Evolutionary conservation across 2,797 vertebrate species (phyloP).

Genomic region (Hemitrygon akajei): DNA sequence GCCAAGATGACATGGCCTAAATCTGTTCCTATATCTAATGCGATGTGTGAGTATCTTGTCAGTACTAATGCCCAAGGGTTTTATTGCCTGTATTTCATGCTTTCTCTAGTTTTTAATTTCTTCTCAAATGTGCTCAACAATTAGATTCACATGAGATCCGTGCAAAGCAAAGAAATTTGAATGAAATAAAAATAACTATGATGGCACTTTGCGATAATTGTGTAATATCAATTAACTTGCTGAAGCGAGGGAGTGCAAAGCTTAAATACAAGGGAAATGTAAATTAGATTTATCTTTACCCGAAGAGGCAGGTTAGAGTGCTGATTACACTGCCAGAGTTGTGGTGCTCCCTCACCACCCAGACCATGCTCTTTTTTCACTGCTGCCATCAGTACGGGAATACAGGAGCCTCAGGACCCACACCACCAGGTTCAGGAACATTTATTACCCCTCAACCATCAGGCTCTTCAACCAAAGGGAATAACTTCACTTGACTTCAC

Average conservation of each 20-base stretch:
- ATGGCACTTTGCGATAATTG: constrained; percentile 26
- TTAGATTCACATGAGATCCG: constrained; percentile 22
- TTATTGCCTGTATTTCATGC: background rate
- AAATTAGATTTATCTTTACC: background rate
- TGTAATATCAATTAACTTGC: constrained; percentile 14
- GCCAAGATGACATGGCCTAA: too few species aligned
- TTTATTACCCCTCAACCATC: too few species aligned
- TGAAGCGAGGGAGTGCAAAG: background rate
- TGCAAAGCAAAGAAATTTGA: background rate
- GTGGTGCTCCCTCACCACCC: too few species aligned
- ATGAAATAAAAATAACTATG: constrained; percentile 30
- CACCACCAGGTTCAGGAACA: too few species aligned
- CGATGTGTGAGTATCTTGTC: background rate
- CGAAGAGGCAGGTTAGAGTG: background rate
- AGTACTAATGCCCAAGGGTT: background rate
- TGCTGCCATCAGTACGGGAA: too few species aligned
- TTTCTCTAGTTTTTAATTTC: constrained; percentile 13
- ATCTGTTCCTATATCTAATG: too few species aligned
- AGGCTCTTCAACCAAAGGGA: too few species aligned
- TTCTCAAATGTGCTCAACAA: constrained; percentile 31
- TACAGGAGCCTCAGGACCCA: too few species aligned
- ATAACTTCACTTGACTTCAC: too few species aligned
- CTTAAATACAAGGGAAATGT: background rate
- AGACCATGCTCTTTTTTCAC: too few species aligned
- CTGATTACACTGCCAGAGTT: background rate